Evolutionary conservation across 2,113 vertebrate genomes (phyloP), one percentile per base, ranked within the genome.

Genomic region (Variabilichromis moorii): DNA sequence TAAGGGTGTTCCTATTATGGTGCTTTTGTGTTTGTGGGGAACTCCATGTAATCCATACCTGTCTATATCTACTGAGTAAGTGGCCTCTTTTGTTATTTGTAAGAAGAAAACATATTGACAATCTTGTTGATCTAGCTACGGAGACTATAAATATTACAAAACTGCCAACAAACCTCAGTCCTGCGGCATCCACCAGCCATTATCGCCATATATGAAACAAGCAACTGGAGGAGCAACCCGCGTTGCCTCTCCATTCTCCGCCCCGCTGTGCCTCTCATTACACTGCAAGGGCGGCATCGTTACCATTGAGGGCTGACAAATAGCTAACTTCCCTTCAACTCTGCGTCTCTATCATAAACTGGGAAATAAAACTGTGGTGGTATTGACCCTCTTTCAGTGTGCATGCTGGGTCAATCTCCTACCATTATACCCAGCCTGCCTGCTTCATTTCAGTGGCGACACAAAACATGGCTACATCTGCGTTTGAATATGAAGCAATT

Each of bases 181-280:
- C 31, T 28, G 37, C 16, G 87, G 66, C n/a, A 42, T 81, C 83
- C 66, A 35, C 79, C 54, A 13, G 51, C 54, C 82, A 82, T 88
- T 89, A 86, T 86, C 8, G 4, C 57, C 42, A 66, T 80, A 45
- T 33, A 78, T 57, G 83, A 85, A 84, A 80, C 19, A 78, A 87
- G 83, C 17, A 76, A 66, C 57, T 16, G 31, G 40, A 37, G 31
- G 51, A 89, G 81, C 61, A 24, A 42, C 73, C 40, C 33, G 33
- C 13, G 21, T 78, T 53, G 71, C 68, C 26, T 86, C 28, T 89
- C 63, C 51, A 66, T 81, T 66, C 57, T 47, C 71, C 45, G 79
- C 85, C 92, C 85, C 28, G 91, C 87, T 84, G 94, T 9, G 85
- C 37, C 51, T 51, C 79, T 91, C 89, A 88, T 89, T 79, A 86